Evolutionary conservation across 2,113 vertebrate species (phyloP), one percentile per base, ranked within the genome.

Genomic region (Eublepharis macularius): DNA sequence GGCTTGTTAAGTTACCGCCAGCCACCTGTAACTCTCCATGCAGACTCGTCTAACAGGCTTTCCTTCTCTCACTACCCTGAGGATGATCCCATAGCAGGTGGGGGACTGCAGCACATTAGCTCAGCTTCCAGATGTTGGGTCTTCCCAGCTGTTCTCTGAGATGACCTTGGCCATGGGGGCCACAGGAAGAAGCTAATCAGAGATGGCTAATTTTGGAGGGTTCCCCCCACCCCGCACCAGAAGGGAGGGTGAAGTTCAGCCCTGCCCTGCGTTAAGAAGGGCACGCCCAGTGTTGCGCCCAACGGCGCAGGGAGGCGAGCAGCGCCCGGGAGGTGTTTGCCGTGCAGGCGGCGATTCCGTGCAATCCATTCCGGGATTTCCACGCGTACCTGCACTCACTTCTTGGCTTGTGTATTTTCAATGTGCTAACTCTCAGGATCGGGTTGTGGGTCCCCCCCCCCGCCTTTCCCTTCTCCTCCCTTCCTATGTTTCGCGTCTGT

Each of bases 281-380:
- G 65, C 63, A 45, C 73, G 82, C 82, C 82, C 73, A 47, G 21
- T 11, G 73, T 17, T 1, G 45, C 29, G 73, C 63, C 60, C 66
- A 65, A 29, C 2, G 6, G 66, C 19, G 29, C 76, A 75, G 77
- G 3, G 10, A 29, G 45, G 41, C n/a, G 10, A 24, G 3, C 32
- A 11, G 41, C 32, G 34, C 16, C 68, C 5, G 21, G 14, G 0
- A 14, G 29, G 26, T 9, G 21, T 32, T 4, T 29, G 26, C 26
- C 36, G 66, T 7, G 39, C 12, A 43, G 72, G 70, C 32, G 9
- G 36, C 1, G 74, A 43, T 51, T 85, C 83, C 65, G 21, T 10
- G 26, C 10, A 34, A 76, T 87, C 85, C 85, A 72, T 45, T 57
- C 85, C 80, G 24, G 85, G 80, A 60, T 87, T 87, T 87, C 73